These are phyloP conservation scores for Dicyrtoma fusca DNA, from an alignment of 2,888 invertebrate genomes.

Conservation along the genomic window DNA sequence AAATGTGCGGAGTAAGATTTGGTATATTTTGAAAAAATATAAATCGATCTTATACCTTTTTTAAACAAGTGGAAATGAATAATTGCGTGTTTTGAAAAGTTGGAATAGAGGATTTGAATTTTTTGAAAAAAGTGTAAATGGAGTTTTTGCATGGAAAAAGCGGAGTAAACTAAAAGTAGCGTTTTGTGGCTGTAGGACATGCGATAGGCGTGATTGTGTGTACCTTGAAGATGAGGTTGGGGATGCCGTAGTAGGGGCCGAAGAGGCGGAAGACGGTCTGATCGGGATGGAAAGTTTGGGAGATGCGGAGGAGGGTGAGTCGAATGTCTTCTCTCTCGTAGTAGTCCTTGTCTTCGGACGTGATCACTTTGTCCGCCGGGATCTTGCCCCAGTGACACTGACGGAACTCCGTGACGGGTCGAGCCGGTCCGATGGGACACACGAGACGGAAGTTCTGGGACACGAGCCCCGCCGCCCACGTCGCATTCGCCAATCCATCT, in stretches of 20 bases:
- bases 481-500: slow-evolving; percentile 55
- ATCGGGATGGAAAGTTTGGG: slow-evolving; percentile 64
- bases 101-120: no score
- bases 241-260: slow-evolving; percentile 64
- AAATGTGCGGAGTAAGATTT: no score
- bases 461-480: slow-evolving; percentile 58
- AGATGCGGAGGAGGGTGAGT: slow-evolving; percentile 67
- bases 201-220: no score
- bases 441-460: slow-evolving; percentile 59
- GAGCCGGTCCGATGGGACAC: slow-evolving; percentile 57
- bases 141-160: no score
- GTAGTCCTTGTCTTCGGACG: slow-evolving; percentile 56
- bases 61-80: no score
- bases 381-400: slow-evolving; percentile 59
- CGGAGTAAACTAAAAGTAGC: no score
- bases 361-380: slow-evolving; percentile 58
- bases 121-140: no score
- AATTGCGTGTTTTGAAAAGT: no score
- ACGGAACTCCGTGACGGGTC: slow-evolving; percentile 57
- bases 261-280: slow-evolving; percentile 70
- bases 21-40: no score
- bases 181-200: no score
- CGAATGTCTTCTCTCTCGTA: slow-evolving; percentile 66
- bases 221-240: slow-evolving; percentile 65
- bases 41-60: no score